A percentile compares a stretch with the other conserved stretches of the same genome.
Conservation (phyloP, 2,888 invertebrate species). For the Nycteola revayana region DNA sequence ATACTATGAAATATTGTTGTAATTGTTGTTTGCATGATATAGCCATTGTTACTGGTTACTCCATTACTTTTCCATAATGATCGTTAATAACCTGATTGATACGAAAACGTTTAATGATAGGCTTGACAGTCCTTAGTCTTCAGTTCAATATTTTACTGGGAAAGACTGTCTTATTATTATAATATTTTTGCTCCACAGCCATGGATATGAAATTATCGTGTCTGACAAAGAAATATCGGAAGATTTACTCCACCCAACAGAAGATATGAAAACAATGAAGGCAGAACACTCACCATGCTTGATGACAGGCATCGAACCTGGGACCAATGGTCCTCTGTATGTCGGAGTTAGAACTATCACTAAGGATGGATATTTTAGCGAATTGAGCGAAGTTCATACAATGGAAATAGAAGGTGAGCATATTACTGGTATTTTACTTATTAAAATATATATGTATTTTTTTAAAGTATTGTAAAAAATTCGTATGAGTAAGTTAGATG, state of each 20-base stretch:
- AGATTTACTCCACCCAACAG: conserved; percentile 59
- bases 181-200: conserved; percentile 38
- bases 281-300: conserved; percentile 79
- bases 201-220: conserved; percentile 85
- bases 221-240: conserved; percentile 76
- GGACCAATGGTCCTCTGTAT: conserved; percentile 71
- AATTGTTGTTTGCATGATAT: too few species aligned
- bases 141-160: neutral
- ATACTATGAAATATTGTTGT: too few species aligned
- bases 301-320: conserved; percentile 67
- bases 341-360: conserved; percentile 85
- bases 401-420: conserved; percentile 63
- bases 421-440: too few species aligned
- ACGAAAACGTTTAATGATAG: too few species aligned
- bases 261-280: conserved; percentile 54
- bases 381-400: conserved; percentile 82
- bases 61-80: too few species aligned
- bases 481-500: too few species aligned
- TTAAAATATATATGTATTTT: too few species aligned
- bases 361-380: conserved; percentile 83
- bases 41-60: too few species aligned
- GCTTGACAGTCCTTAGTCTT: neutral
- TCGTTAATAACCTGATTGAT: too few species aligned
- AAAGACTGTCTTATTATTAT: neutral
- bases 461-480: too few species aligned